These are phyloP conservation scores for Cololabis saira DNA, from an alignment of 2,113 vertebrate genomes.

Conservation along the genomic window DNA sequence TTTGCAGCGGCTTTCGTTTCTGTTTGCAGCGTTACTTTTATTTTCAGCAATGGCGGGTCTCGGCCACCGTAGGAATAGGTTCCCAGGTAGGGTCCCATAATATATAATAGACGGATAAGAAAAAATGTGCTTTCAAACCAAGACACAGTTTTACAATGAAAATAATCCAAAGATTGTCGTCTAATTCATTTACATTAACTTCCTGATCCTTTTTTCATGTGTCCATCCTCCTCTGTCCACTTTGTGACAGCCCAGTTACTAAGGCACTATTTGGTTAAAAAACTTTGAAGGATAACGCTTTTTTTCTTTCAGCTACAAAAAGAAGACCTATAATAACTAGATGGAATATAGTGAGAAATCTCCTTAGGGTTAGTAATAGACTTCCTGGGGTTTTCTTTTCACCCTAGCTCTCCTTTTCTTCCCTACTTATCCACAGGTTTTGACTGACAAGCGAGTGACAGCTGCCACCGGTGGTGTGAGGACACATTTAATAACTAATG, in stretches of 20 bases:
- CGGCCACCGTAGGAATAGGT: no score
- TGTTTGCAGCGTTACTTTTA: no score
- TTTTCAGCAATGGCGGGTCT: no score
- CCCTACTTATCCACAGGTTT: not conserved
- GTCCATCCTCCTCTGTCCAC: not conserved
- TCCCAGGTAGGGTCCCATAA: no score
- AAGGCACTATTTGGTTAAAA: not conserved
- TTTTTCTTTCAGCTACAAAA: no score
- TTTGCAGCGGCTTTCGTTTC: no score
- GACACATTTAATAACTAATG: conserved; percentile 7
- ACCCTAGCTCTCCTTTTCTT: not conserved
- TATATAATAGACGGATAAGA: no score
- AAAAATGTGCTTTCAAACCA: no score
- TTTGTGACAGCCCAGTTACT: no score
- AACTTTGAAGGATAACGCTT: no score
- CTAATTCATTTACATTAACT: not conserved
- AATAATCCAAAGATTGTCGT: not conserved
- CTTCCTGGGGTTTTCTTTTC: not conserved
- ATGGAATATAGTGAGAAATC: no score
- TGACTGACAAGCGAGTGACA: conserved; percentile 4
- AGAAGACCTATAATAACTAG: no score
- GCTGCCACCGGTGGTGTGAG: not conserved
- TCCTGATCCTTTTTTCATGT: not conserved
- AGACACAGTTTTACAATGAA: not conserved
- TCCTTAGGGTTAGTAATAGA: not conserved